A percentile compares a stretch with the other conserved stretches of the same genome.
Conservation (phyloP, 2,888 invertebrate genomes). For the Drosophila mercatorum region DNA sequence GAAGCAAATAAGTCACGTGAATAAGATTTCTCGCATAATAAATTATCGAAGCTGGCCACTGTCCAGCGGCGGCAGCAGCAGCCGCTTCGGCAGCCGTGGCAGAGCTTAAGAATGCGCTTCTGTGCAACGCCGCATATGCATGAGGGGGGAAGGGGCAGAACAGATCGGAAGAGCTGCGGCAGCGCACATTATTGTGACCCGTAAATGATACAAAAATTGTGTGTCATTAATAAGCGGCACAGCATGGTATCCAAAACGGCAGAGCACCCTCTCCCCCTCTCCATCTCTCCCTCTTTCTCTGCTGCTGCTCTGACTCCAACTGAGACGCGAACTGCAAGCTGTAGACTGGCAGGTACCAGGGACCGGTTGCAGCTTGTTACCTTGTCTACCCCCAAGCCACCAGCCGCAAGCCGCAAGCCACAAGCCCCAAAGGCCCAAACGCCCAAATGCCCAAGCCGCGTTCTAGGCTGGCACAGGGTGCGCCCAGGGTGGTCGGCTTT, state of each 20-base stretch:
- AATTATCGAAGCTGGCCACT: conserved; percentile 76
- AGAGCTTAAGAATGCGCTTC: conserved; percentile 75
- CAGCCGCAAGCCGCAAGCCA: background rate
- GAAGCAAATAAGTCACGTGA: conserved; percentile 83
- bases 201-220: conserved; percentile 83
- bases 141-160: background rate
- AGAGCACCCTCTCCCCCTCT: background rate
- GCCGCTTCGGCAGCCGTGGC: conserved; percentile 17
- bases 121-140: conserved; percentile 64
- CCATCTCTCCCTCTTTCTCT: background rate
- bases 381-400: conserved; percentile 25
- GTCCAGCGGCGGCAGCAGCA: conserved; percentile 14
- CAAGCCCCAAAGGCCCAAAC: conserved; percentile 8
- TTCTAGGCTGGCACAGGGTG: conserved; percentile 30
- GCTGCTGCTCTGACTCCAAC: background rate
- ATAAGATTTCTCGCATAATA: conserved; percentile 83
- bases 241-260: conserved; percentile 56
- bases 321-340: conserved; percentile 28
- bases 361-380: conserved; percentile 53
- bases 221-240: conserved; percentile 80
- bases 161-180: conserved; percentile 32
- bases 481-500: conserved; percentile 65
- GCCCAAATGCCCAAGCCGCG: background rate
- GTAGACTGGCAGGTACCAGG: conserved; percentile 66
- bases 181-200: conserved; percentile 76